Conservation (phyloP, 1,140 invertebrate genomes). For the Scaptomyza montana region DNA sequence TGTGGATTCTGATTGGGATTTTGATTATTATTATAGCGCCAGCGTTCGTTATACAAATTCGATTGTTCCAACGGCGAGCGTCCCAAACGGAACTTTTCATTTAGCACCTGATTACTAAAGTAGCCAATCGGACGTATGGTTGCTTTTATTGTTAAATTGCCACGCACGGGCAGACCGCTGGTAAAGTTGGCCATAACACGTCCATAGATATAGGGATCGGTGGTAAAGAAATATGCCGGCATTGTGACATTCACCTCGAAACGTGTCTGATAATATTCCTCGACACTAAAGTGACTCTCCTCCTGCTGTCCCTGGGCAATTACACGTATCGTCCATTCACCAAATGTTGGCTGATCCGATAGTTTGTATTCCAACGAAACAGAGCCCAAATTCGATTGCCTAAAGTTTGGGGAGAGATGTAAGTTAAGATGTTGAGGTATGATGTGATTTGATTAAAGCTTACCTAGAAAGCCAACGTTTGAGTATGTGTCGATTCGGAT, state of each 20-base stretch:
- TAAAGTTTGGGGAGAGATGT: slow-evolving; percentile 3
- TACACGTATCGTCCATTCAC: slow-evolving; percentile 95
- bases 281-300: slow-evolving; percentile 93
- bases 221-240: slow-evolving; percentile 95
- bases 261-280: slow-evolving; percentile 97
- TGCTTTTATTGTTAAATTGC: slow-evolving; percentile 94
- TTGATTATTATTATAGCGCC: slow-evolving; percentile 56
- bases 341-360: slow-evolving; percentile 95
- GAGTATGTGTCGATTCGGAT: slow-evolving; percentile 93
- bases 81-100: slow-evolving; percentile 81
- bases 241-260: slow-evolving; percentile 98
- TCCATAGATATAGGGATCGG: slow-evolving; percentile 92
- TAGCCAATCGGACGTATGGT: slow-evolving; percentile 89
- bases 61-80: slow-evolving; percentile 72
- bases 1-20: slow-evolving; percentile 65
- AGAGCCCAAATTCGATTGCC: slow-evolving; percentile 93
- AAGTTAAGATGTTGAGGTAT: not conserved
- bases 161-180: slow-evolving; percentile 91
- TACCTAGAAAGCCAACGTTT: slow-evolving; percentile 92
- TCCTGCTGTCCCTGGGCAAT: slow-evolving; percentile 94
- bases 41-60: slow-evolving; percentile 63
- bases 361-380: slow-evolving; percentile 95
- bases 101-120: slow-evolving; percentile 84
- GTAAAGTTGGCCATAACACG: slow-evolving; percentile 97
- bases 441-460: not conserved